Percentiles rank a stretch among this genome's conserved stretches.
phyloP scores from a whole-genome alignment of 2,797 vertebrate genomes.

The Sebastes taczanowskii region DNA sequence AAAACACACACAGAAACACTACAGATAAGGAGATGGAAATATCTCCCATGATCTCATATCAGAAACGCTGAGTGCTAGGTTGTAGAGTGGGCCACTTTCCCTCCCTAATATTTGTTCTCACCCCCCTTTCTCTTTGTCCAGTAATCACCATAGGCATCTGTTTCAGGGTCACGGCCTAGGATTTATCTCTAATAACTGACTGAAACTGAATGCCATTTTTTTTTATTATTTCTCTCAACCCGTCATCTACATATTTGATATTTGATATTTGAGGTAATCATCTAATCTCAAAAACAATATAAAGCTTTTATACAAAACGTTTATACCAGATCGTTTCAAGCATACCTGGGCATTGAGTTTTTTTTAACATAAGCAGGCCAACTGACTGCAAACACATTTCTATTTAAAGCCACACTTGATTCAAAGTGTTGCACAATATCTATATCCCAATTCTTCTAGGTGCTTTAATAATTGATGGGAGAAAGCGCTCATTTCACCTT shows the following conservation, averaged over 20 bases:
- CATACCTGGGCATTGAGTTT: too few species aligned
- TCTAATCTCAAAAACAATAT: neutral
- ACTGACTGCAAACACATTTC: neutral
- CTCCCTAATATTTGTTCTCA: conserved; percentile 12
- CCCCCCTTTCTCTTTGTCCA: neutral
- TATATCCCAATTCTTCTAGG: neutral
- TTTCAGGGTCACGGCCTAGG: neutral
- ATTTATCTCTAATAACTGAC: neutral
- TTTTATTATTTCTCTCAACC: neutral
- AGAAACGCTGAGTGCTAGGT: conserved; percentile 28
- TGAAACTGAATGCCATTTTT: neutral
- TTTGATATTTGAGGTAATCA: neutral
- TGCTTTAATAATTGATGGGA: neutral
- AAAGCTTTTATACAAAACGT: neutral
- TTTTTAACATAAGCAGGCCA: neutral
- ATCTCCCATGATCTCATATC: conserved; percentile 61
- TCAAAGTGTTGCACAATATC: neutral
- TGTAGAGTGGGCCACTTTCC: conserved; percentile 12
- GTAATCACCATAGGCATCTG: neutral
- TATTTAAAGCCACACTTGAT: neutral
- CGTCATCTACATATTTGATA: neutral
- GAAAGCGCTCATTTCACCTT: neutral
- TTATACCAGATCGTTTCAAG: neutral
- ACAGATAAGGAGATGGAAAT: conserved; percentile 67
- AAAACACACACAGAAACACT: conserved; percentile 25